These are phyloP conservation scores for Musca domestica DNA, from an alignment of 1,140 invertebrate genomes.

Conservation along the genomic window DNA sequence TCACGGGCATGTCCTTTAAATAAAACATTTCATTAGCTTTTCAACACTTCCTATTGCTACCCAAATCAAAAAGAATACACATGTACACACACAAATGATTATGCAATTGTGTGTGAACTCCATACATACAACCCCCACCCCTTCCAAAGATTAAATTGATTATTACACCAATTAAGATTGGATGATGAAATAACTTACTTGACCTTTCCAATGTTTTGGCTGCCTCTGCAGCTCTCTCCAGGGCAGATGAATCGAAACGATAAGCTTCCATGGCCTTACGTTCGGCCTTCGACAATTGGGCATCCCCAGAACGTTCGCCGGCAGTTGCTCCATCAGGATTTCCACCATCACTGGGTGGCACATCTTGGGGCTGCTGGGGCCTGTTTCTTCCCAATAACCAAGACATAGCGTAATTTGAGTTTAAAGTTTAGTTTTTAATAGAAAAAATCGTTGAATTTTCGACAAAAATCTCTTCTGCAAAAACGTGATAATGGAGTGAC, in stretches of 20 bases:
- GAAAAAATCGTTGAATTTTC: neutral
- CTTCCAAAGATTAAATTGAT: neutral
- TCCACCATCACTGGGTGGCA: constrained; percentile 31
- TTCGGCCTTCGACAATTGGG: constrained; percentile 61
- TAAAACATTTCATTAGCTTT: neutral
- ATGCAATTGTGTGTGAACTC: constrained; percentile 5
- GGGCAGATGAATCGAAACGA: constrained; percentile 92
- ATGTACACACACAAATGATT: neutral
- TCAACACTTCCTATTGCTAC: neutral
- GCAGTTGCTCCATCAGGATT: constrained; percentile 45
- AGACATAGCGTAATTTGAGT: constrained; percentile 60
- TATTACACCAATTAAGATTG: constrained; percentile 2
- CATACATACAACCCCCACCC: neutral
- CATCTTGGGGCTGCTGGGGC: constrained; percentile 53
- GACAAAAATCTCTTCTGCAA: neutral
- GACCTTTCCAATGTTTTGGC: constrained; percentile 95
- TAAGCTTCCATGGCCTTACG: constrained; percentile 79
- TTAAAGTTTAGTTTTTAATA: neutral
- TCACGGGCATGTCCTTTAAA: constrained; percentile 82
- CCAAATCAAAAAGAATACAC: neutral
- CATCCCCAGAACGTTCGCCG: constrained; percentile 52
- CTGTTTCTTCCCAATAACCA: constrained; percentile 71
- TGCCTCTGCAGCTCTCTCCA: constrained; percentile 94
- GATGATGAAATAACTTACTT: constrained; percentile 62
- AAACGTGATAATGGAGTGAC: constrained; percentile 6